These are phyloP conservation scores for Eospalax fontanierii DNA, from an alignment of 2,797 vertebrate genomes.

Conservation along the genomic window DNA sequence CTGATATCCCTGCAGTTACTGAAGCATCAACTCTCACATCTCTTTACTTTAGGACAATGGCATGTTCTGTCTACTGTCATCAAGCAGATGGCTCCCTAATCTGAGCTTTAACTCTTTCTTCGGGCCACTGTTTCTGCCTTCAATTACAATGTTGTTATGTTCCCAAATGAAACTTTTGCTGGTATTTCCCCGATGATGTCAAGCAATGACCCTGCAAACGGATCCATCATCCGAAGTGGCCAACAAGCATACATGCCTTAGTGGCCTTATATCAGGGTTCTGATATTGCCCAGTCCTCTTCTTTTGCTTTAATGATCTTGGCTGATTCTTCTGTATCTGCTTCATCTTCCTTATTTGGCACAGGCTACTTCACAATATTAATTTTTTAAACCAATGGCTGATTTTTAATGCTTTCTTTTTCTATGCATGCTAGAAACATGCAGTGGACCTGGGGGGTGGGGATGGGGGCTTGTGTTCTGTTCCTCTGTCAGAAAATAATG, in stretches of 20 bases:
- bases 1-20: neutral
- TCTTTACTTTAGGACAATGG: neutral
- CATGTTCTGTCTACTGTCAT: neutral
- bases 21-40: neutral
- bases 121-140: neutral
- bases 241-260: neutral
- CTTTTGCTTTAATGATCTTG: neutral
- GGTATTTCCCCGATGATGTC: neutral
- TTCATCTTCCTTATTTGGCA: neutral
- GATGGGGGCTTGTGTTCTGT: too few species aligned
- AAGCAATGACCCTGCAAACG: neutral
- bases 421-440: neutral
- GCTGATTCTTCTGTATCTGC: neutral
- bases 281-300: neutral
- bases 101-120: neutral
- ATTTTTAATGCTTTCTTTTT: neutral
- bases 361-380: neutral
- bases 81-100: constrained; percentile 13
- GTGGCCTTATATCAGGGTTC: neutral
- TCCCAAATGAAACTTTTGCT: neutral
- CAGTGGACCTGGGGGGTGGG: accelerated
- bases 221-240: neutral
- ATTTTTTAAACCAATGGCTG: neutral
- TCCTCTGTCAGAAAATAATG: neutral
- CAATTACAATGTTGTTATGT: constrained; percentile 26